Conservation (phyloP, 1,140 invertebrate species). For the Drosophila nebulosa region DNA sequence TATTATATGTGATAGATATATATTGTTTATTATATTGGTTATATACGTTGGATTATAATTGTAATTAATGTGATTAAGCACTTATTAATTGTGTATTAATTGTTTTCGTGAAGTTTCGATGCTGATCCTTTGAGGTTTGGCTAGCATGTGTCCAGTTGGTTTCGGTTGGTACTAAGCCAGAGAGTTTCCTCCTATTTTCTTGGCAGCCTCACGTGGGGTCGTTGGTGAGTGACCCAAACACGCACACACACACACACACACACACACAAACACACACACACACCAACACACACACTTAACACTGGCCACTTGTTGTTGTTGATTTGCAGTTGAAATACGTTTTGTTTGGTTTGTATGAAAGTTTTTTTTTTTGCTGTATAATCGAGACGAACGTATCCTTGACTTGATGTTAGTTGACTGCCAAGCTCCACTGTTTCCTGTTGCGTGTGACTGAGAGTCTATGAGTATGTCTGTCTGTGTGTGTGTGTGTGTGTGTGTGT, state of each 20-base stretch:
- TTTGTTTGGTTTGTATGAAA: conserved; percentile 54
- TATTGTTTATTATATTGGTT: conserved; percentile 15
- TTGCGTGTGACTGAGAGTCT: neutral
- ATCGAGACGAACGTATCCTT: conserved; percentile 74
- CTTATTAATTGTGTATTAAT: conserved; percentile 18
- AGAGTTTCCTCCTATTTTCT: conserved; percentile 44
- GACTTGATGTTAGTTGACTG: conserved; percentile 19
- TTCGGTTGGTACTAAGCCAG: conserved; percentile 35
- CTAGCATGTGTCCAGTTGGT: conserved; percentile 45
- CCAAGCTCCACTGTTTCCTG: conserved; percentile 42
- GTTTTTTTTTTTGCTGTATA: conserved; percentile 68
- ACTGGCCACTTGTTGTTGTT: conserved; percentile 27
- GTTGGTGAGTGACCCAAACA: conserved; percentile 29
- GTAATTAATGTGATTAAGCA: conserved; percentile 31
- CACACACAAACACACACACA: conserved; percentile 19
- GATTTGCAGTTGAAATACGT: conserved; percentile 36
- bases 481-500: conserved; percentile 22
- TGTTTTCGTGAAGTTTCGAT: conserved; percentile 4
- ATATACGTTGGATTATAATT: conserved; percentile 8
- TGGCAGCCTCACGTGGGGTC: conserved; percentile 68
- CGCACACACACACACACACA: conserved; percentile 19
- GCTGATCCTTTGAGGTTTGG: conserved; percentile 58
- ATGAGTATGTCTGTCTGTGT: neutral
- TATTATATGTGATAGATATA: conserved; percentile 15
- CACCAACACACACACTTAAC: conserved; percentile 24